Base-by-base conservation (phyloP, 2,113 vertebrate species). In the Centropristis striata region DNA sequence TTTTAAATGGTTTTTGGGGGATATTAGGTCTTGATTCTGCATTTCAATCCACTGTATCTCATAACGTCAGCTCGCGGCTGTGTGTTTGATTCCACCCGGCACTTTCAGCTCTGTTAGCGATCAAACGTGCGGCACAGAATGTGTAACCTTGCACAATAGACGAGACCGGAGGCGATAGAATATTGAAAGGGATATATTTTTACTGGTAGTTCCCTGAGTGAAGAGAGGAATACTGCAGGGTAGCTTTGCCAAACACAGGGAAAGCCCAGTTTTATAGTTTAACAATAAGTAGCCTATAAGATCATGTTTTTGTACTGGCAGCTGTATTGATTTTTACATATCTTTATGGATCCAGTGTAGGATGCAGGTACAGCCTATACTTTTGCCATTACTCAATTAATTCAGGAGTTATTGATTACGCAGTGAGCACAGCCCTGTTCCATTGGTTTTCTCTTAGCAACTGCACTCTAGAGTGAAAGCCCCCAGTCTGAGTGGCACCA, bases 381-480 rank as follows among this genome's bases (percentile, higher is more conserved):
- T 41, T 55, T 59, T 23, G 8, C 14, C 5, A 15, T 65, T 11
- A 59, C 13, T 63, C 6, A 32, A 12, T 20, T 64, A 42, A 65
- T 41, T 25, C 25, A 18, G 37, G 23, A 50, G 51, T 71, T 21
- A 60, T 21, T 4, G n/a, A 55, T 75, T 50, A 63, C 37, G 57
- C 20, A 60, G 16, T 51, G 20, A 69, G 59, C 59, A 60, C 57
- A 75, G 28, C 14, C 12, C 39, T 4, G 42, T 65, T 55, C 13
- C 41, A 20, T 14, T 65, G 75, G 51, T 44, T 72, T 58, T 71
- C 32, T 50, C 44, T 71, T 67, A 80, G 69, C 89, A 94, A 89
- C 93, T 95, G 94, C 92, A 93, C 93, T 93, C 86, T 37, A 83
- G 57, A 90, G 91, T 89, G 79, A 83, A 75, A 46, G 51, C 65